Percentiles rank a stretch among this genome's conserved stretches.
Evolutionary conservation across 2,113 vertebrate genomes (phyloP).

Genomic region (Cettia cetti): DNA sequence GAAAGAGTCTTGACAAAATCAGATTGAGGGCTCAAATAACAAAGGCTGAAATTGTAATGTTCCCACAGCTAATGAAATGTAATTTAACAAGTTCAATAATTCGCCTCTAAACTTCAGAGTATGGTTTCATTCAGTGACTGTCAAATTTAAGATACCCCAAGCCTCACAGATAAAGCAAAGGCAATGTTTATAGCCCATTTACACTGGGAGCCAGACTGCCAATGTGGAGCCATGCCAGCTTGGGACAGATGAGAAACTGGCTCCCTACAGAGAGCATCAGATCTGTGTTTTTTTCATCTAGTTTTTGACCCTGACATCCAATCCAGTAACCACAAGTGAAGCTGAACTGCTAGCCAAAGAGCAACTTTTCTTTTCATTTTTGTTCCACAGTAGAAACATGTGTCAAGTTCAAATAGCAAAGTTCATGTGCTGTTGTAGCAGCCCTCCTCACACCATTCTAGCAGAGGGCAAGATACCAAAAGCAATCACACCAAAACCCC

Average conservation of each 20-base stretch:
- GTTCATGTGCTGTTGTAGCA: not conserved
- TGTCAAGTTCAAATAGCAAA: not conserved
- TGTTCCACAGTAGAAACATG: not conserved
- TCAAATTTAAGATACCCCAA: not conserved
- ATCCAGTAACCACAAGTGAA: not conserved
- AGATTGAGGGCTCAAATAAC: slow-evolving; percentile 17
- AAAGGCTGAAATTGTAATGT: not conserved
- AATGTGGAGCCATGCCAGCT: not conserved
- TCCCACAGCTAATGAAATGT: slow-evolving; percentile 15
- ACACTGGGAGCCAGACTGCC: not conserved
- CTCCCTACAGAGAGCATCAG: not conserved
- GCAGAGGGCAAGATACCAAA: not conserved
- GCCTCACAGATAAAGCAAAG: not conserved
- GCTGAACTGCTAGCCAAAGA: not conserved
- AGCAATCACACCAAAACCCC: not conserved
- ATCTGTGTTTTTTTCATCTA: not conserved
- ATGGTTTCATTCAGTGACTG: slow-evolving; percentile 5
- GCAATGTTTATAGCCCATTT: not conserved
- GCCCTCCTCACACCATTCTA: not conserved
- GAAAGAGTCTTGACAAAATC: slow-evolving; percentile 14
- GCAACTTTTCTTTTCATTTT: not conserved
- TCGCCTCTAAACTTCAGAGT: not conserved
- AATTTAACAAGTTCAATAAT: slow-evolving; percentile 38
- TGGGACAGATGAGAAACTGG: not conserved
- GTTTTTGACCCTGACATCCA: not conserved